Percentiles rank a stretch among this genome's conserved stretches.
These are phyloP conservation scores for Griposia aprilina DNA, from an alignment of 2,888 invertebrate species.

Conservation along the genomic window DNA sequence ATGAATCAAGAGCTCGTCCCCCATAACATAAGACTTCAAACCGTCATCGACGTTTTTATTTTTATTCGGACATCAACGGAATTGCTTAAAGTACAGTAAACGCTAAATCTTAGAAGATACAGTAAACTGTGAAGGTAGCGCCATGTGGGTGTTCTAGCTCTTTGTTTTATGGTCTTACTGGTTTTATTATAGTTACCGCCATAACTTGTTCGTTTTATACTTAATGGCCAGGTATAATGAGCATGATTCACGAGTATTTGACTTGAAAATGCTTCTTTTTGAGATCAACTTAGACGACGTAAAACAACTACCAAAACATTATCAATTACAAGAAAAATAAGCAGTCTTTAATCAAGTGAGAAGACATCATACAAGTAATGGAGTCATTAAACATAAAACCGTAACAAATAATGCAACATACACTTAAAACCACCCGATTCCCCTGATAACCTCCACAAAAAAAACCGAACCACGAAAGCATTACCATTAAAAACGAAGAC, in stretches of 20 bases:
- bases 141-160: conserved; percentile 80
- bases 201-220: conserved; percentile 69
- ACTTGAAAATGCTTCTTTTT: conserved; percentile 46
- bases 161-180: conserved; percentile 82
- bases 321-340: neutral
- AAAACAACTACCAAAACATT: no score
- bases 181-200: conserved; percentile 79
- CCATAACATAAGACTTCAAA: neutral
- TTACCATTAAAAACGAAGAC: conserved; percentile 63
- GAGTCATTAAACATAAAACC: conserved; percentile 47
- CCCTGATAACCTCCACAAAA: conserved; percentile 47
- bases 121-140: conserved; percentile 78
- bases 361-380: conserved; percentile 22
- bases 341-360: neutral
- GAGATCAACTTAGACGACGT: conserved; percentile 9
- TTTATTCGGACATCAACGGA: conserved; percentile 15
- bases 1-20: neutral
- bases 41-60: neutral
- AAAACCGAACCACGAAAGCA: conserved; percentile 40
- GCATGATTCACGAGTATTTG: conserved; percentile 58
- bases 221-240: conserved; percentile 59
- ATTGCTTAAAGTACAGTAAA: conserved; percentile 24
- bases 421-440: conserved; percentile 48
- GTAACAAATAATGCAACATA: conserved; percentile 42
- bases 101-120: conserved; percentile 58